phyloP scores from a whole-genome alignment of 2,797 vertebrate genomes.

The Gallirallus australis region DNA sequence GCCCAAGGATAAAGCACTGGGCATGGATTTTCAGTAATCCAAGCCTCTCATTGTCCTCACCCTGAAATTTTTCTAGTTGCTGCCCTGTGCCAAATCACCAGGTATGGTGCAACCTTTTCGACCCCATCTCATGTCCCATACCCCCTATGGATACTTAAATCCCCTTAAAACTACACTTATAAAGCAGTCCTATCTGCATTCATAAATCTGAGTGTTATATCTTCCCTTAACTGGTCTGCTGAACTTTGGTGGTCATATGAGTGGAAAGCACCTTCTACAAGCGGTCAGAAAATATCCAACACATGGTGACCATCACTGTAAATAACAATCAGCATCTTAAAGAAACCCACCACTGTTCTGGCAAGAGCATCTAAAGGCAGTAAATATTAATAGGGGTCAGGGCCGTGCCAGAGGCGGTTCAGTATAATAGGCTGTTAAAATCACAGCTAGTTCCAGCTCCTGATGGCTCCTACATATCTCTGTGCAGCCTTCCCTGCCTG shows the following conservation, averaged over 20 bases:
- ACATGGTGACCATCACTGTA: not conserved
- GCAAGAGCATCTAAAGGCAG: not conserved
- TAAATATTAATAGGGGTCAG: not conserved
- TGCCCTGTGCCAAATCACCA: not conserved
- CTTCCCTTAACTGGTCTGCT: not conserved
- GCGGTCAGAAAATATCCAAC: not conserved
- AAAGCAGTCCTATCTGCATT: not conserved
- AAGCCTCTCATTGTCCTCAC: not conserved
- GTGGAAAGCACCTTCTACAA: not conserved
- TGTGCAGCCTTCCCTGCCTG: not conserved
- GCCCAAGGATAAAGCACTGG: not conserved
- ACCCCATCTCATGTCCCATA: not conserved
- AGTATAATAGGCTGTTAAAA: not conserved
- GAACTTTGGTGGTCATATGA: rapidly evolving
- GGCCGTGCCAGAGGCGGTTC: not conserved
- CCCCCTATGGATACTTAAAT: rapidly evolving
- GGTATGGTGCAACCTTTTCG: not conserved
- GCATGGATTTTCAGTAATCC: not conserved
- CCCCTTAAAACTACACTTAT: not conserved
- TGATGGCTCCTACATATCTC: not conserved
- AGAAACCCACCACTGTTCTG: not conserved
- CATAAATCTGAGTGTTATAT: not conserved
- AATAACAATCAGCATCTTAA: not conserved
- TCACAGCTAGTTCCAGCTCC: not conserved
- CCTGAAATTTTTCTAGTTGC: not conserved